Base-by-base conservation (phyloP, 2,888 invertebrate genomes). In the Candidula unifasciata region DNA sequence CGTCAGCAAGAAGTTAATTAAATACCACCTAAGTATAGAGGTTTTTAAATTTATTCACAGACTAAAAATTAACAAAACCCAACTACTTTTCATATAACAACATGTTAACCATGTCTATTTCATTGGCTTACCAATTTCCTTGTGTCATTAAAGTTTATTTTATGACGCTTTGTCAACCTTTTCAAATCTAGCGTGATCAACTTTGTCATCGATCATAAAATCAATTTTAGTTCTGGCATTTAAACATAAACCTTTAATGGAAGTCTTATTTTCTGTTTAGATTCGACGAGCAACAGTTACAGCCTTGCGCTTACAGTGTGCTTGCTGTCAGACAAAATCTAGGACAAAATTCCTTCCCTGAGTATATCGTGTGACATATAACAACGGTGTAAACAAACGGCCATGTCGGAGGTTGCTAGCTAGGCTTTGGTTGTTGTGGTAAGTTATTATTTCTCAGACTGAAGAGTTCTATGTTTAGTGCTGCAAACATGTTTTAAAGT, bases 371-470 rank as follows among this genome's bases (percentile, higher is more conserved):
- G 6, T 6, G 16, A 27, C 16, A 3, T 52, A n/a, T 77, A 60
- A 77, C 77, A 60, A 77, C 77, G 77, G 54, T 21, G 77, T 77
- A 77, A 77, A 77, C 77, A 77, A 44, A 77, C 77, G 21, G 33
- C 77, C 60, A 77, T 57, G 60, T 30, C 33, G 10, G 5, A 60
- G 77, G 77, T 77, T 77, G 77, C 77, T 77, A 77, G 30, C 77
- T 77, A 77, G 60, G 21, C 27, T 18, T 33, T 35, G 21, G 5
- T 16, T 44, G 16, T 73, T 27, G n/a, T 21, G n/a, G 30, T 27
- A 52, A 27, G 52, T 27, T 44, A 13, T 6, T 44, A 44, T 10
- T 13, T 44, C 13, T 44, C 13, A 44, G 13, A 44, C 44, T 44
- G 44, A 13, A 44, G 44, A 44, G 44, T 13, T 44, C 8, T 44